Base-by-base conservation (phyloP, 2,797 vertebrate species). In the Pyrocephalus nanus region DNA sequence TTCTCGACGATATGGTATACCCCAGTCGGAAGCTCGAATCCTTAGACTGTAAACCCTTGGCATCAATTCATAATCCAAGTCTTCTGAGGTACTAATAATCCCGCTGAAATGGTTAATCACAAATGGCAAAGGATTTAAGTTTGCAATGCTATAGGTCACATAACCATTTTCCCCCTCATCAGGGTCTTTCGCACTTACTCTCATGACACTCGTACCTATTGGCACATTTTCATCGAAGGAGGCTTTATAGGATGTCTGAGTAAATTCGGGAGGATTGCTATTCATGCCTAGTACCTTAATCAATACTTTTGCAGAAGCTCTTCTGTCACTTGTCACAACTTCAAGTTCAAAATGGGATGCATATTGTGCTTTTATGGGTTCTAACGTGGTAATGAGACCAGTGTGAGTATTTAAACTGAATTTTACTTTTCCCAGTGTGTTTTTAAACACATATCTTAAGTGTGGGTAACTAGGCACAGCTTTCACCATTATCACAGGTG, bases 31-130 rank as follows among this genome's bases (percentile, higher is more conserved):
- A 4, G 99, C 99, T 16, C 99, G 98, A 66, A 99, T 97, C 97
- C 98, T 98, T 45, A 99, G 98, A 77, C 97, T 98, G 93, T 99
- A 99, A 96, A 99, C 98, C 79, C 99, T 99, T 17, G 99, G 99
- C 99, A 99, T 99, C 88, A 99, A 97, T 91, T 99, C 99, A 88
- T 99, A 99, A 98, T 99, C 99, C 88, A 99, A 95, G 65, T 98
- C 97, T 96, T 99, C 99, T 2, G 98, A 98, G 51, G 99, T 99
- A 89, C 98, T 99, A 97, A 99, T 98, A 45, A 99, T 97, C 36
- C 99, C 99, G 8, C 98, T 98, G 96, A 99, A 99, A 96, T 99
- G 99, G 97, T 99, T 98, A 21, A 99, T 99, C 76, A 98, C 98
- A 95, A 99, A 99, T 0, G 99, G 99, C 94, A 99, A 98, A 8